These are phyloP conservation scores for Halichoeres trimaculatus DNA, from an alignment of 2,113 vertebrate species.

Conservation along the genomic window DNA sequence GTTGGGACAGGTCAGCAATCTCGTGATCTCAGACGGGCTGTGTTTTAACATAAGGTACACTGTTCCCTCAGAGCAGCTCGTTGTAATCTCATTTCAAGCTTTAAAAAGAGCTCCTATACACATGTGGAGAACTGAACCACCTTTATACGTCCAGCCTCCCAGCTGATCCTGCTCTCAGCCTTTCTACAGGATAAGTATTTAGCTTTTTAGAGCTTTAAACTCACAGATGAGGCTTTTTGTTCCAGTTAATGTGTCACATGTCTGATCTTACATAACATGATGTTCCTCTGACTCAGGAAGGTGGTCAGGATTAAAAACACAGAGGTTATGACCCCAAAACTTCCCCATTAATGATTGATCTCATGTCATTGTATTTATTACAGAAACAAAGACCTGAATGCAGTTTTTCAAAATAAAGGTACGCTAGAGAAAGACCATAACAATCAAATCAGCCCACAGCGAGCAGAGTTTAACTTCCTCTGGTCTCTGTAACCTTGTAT, in stretches of 20 bases:
- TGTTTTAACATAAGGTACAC: neutral
- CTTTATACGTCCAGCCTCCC: neutral
- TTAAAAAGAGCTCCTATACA: neutral
- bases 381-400: too few species aligned
- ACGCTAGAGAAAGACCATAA: too few species aligned
- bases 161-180: too few species aligned
- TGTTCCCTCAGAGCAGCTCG: neutral
- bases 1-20: neutral
- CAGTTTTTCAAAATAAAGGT: too few species aligned
- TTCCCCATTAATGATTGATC: too few species aligned
- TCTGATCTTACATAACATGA: neutral
- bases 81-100: slow-evolving; percentile 1
- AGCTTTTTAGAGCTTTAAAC: neutral
- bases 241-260: slow-evolving; percentile 9
- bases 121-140: neutral
- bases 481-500: too few species aligned
- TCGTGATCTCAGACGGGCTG: slow-evolving; percentile 4
- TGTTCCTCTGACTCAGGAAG: neutral
- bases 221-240: neutral
- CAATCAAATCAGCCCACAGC: too few species aligned
- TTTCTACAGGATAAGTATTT: neutral
- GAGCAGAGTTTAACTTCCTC: too few species aligned
- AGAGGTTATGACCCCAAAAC: too few species aligned
- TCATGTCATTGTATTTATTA: too few species aligned
- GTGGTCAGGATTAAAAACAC: neutral